Conservation (phyloP, 2,113 vertebrate species). For the Brachyistius frenatus region DNA sequence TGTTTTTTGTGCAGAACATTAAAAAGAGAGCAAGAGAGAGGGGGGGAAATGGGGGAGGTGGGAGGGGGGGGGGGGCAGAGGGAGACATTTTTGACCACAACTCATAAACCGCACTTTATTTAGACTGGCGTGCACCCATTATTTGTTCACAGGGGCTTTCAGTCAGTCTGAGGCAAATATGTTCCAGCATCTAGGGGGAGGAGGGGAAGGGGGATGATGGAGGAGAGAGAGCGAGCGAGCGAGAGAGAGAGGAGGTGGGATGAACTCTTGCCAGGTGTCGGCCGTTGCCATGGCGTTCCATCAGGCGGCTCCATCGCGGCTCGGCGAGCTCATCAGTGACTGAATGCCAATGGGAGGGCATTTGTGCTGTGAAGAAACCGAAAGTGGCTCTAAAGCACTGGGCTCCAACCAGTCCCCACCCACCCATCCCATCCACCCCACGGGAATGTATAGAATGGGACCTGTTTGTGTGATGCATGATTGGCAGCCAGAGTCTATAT, state of each 20-base stretch:
- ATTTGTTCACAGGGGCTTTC: slow-evolving; percentile 98
- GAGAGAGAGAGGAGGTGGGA: slow-evolving; percentile 71
- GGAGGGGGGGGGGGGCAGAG: slow-evolving; percentile 84
- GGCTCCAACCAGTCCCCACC: slow-evolving; percentile 60
- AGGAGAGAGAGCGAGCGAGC: slow-evolving; percentile 15
- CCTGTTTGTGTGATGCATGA: slow-evolving; percentile 54
- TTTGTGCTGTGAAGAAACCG: slow-evolving; percentile 54
- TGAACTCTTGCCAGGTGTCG: slow-evolving; percentile 90
- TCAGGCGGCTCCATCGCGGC: slow-evolving; percentile 94
- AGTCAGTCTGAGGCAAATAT: slow-evolving; percentile 95
- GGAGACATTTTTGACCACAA: slow-evolving; percentile 96
- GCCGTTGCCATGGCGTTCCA: slow-evolving; percentile 96
- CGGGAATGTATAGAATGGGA: slow-evolving; percentile 67
- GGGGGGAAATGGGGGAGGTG: slow-evolving; percentile 82
- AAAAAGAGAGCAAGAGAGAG: slow-evolving; percentile 85
- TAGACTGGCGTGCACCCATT: slow-evolving; percentile 93
- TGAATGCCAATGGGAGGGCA: slow-evolving; percentile 88
- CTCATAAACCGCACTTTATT: slow-evolving; percentile 97
- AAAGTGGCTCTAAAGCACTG: slow-evolving; percentile 74
- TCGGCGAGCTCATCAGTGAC: slow-evolving; percentile 86
- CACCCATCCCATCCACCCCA: slow-evolving; percentile 36
- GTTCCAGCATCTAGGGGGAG: slow-evolving; percentile 89
- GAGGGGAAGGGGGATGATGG: slow-evolving; percentile 57
- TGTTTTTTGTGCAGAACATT: slow-evolving; percentile 90
- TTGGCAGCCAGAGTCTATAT: slow-evolving; percentile 63